Evolutionary conservation across 2,797 vertebrate genomes (phyloP).

Genomic region (Xiphophorus birchmanni): DNA sequence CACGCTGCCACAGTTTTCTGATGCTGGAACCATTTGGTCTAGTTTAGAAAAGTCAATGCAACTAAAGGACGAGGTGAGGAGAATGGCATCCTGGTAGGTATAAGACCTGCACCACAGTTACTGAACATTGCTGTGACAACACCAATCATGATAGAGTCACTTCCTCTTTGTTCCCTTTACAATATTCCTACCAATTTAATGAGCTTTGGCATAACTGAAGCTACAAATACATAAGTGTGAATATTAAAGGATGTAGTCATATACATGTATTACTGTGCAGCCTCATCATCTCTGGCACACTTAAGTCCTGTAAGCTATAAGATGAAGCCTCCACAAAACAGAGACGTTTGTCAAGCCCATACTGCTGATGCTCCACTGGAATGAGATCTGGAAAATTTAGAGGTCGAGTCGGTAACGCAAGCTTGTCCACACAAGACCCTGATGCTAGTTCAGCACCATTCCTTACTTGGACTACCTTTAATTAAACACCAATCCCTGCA

Average conservation of each 20-base stretch:
- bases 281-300: neutral
- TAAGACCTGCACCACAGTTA: neutral
- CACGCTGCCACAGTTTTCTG: neutral
- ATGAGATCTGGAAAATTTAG: neutral
- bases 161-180: neutral
- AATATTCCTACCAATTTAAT: neutral
- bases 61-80: neutral
- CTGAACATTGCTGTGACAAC: neutral
- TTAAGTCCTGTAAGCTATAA: neutral
- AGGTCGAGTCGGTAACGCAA: neutral
- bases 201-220: neutral
- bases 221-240: neutral
- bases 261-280: neutral
- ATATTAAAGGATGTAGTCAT: neutral
- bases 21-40: neutral
- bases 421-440: neutral
- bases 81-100: neutral
- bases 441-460: neutral
- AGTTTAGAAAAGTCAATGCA: neutral
- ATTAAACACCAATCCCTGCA: neutral
- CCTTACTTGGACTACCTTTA: neutral
- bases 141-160: neutral
- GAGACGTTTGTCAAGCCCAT: neutral
- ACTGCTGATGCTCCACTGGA: neutral
- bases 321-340: neutral